Evolutionary conservation across 2,113 vertebrate genomes (phyloP).

Genomic region (Cisticola juncidis): DNA sequence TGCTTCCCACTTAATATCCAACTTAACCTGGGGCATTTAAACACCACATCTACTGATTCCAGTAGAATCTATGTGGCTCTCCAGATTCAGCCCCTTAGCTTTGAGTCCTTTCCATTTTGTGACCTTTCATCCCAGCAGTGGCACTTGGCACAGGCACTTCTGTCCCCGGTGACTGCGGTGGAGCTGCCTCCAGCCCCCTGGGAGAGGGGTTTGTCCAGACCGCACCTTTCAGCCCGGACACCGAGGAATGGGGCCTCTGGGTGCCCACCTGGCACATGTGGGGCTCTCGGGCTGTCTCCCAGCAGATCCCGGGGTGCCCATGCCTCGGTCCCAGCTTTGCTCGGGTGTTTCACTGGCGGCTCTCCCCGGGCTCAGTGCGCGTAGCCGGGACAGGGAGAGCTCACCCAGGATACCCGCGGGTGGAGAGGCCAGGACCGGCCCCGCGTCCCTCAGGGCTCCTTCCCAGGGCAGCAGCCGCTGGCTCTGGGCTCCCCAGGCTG

Average conservation of each 20-base stretch:
- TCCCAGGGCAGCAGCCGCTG: background rate
- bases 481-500: background rate
- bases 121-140: accelerated
- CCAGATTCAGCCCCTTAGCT: background rate
- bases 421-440: background rate
- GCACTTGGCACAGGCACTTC: accelerated
- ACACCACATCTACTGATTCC: background rate
- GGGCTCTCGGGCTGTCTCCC: background rate
- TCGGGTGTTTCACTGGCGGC: background rate
- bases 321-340: background rate
- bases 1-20: background rate
- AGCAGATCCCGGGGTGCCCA: background rate
- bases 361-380: background rate
- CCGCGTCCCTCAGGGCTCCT: background rate
- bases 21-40: background rate
- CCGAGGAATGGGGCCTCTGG: accelerated
- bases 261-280: background rate
- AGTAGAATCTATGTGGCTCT: too few species aligned
- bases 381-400: background rate
- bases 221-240: accelerated
- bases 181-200: background rate
- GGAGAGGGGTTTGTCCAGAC: background rate
- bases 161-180: background rate
- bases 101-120: background rate
- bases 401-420: background rate